Percentiles rank a stretch among this genome's conserved stretches.
Conservation (phyloP, 2,113 vertebrate species). For the Castor canadensis region DNA sequence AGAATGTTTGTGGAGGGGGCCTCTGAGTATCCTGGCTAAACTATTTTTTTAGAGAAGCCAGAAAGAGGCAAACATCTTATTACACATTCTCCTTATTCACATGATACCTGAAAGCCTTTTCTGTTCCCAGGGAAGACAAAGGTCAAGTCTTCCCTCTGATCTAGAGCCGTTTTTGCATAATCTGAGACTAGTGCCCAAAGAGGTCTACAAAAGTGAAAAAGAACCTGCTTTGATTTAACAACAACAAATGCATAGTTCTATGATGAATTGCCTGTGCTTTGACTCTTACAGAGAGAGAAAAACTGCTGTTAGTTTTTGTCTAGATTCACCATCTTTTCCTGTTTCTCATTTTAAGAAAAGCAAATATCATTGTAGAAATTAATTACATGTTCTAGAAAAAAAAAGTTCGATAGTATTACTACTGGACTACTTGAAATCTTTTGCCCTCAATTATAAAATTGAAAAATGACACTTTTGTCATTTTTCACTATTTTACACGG, state of each 20-base stretch:
- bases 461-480: no score
- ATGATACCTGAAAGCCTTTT: conserved; percentile 46
- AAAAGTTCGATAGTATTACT: neutral
- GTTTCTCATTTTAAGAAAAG: neutral
- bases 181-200: neutral
- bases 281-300: neutral
- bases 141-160: neutral
- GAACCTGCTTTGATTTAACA: neutral
- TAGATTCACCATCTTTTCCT: neutral
- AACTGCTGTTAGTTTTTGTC: rapidly evolving
- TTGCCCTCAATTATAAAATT: neutral
- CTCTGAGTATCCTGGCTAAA: conserved; percentile 48
- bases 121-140: neutral
- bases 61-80: neutral
- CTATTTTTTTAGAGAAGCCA: neutral
- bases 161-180: neutral
- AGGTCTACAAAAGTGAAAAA: neutral
- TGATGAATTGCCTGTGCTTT: neutral
- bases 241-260: rapidly evolving
- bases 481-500: no score
- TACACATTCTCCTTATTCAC: neutral
- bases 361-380: neutral
- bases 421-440: neutral
- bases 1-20: conserved; percentile 65
- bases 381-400: neutral